A percentile compares a stretch with the other conserved stretches of the same genome.
Evolutionary conservation across 2,797 vertebrate species (phyloP).

Genomic region (Pseudomugil gertrudae): DNA sequence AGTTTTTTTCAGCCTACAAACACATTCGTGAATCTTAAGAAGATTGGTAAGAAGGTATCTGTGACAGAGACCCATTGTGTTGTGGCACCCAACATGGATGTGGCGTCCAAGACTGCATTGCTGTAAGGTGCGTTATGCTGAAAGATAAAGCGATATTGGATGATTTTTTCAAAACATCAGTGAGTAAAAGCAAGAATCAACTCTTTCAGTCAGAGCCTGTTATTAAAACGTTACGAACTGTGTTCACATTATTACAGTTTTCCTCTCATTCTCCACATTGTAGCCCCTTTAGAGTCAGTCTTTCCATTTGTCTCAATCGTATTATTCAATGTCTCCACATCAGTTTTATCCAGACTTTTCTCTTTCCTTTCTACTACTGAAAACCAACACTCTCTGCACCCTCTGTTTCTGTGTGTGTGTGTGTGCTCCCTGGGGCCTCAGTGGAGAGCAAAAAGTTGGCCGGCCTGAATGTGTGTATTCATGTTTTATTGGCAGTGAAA

Average conservation of each 20-base stretch:
- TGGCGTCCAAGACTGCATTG: neutral
- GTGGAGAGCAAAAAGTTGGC: conserved; percentile 57
- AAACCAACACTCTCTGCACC: conserved; percentile 5
- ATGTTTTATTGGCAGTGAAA: conserved; percentile 80
- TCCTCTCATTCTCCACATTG: neutral
- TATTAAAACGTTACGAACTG: neutral
- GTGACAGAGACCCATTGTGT: too few species aligned
- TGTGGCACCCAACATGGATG: too few species aligned
- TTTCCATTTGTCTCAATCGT: conserved; percentile 9
- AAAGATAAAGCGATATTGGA: neutral
- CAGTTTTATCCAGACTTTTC: conserved; percentile 24
- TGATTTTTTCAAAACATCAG: neutral
- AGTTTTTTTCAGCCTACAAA: too few species aligned
- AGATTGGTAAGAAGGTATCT: too few species aligned
- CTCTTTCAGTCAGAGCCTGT: neutral
- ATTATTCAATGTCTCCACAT: neutral
- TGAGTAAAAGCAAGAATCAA: neutral
- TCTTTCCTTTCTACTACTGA: conserved; percentile 26
- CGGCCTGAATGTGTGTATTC: conserved; percentile 79
- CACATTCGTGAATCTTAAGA: too few species aligned
- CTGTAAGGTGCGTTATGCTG: neutral
- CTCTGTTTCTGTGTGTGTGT: conserved; percentile 16
- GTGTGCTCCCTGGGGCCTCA: conserved; percentile 54
- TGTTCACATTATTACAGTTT: neutral
- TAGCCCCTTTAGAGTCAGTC: conserved; percentile 3